phyloP scores from a whole-genome alignment of 2,888 invertebrate species.

The Melanostoma mellinum region DNA sequence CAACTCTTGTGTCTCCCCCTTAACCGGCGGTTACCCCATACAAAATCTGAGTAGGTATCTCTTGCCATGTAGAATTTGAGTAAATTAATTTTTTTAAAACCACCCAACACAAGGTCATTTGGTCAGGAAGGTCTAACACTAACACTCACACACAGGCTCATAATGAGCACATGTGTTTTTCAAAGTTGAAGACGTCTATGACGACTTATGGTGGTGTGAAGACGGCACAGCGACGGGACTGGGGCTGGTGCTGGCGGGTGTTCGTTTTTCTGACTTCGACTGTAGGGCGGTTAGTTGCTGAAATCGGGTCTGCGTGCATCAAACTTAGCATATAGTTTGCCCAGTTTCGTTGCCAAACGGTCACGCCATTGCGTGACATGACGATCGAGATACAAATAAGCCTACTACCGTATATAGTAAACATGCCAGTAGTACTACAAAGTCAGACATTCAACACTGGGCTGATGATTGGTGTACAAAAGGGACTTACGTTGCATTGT shows the following conservation, averaged over 20 bases:
- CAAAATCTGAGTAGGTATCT: slow-evolving; percentile 47
- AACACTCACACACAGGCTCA: slow-evolving; percentile 1
- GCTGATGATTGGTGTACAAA: background rate
- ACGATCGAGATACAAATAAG: slow-evolving; percentile 74
- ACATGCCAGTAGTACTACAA: slow-evolving; percentile 70
- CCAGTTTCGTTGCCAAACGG: slow-evolving; percentile 72
- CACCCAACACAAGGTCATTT: slow-evolving; percentile 70
- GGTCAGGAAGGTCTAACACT: slow-evolving; percentile 70
- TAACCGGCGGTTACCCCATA: background rate
- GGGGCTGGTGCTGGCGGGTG: slow-evolving; percentile 42
- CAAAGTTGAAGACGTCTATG: slow-evolving; percentile 40
- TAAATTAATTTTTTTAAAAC: slow-evolving; percentile 62
- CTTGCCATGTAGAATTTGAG: slow-evolving; percentile 50
- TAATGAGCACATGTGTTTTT: slow-evolving; percentile 13
- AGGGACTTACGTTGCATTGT: slow-evolving; percentile 45
- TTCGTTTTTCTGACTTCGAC: slow-evolving; percentile 70
- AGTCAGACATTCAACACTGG: slow-evolving; percentile 22
- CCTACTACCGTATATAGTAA: slow-evolving; percentile 64
- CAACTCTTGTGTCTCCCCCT: background rate
- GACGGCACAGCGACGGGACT: slow-evolving; percentile 1
- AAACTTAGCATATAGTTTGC: slow-evolving; percentile 71
- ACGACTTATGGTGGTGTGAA: background rate
- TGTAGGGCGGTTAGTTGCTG: slow-evolving; percentile 38
- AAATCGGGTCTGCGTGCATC: slow-evolving; percentile 71
- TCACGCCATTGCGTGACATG: slow-evolving; percentile 76